Conservation (phyloP, 2,888 invertebrate genomes). For the Tethea ocularis region DNA sequence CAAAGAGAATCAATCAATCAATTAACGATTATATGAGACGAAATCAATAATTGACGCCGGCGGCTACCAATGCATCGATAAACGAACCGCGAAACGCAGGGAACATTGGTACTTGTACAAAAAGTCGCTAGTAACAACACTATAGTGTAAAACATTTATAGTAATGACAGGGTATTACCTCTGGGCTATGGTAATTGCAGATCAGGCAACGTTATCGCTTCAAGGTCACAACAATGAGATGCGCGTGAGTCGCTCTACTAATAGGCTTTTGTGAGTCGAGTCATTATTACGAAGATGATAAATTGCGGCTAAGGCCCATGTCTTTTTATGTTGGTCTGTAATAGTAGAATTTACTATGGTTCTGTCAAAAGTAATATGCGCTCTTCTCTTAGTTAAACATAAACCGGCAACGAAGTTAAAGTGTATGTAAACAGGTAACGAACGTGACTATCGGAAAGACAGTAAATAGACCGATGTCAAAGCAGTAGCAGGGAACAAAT, state of each 20-base stretch:
- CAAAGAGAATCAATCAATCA: conserved; percentile 4
- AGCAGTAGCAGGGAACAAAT: background rate
- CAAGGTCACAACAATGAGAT: conserved; percentile 48
- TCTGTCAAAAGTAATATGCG: background rate
- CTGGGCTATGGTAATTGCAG: conserved; percentile 31
- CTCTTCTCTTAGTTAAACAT: background rate
- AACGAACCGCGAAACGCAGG: conserved; percentile 36
- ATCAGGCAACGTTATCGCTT: conserved; percentile 37
- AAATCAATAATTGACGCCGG: background rate
- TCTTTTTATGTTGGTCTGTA: background rate
- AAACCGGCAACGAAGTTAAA: background rate
- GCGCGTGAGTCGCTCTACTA: conserved; percentile 35
- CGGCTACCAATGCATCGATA: background rate
- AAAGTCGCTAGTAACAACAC: conserved; percentile 29
- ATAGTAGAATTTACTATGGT: background rate
- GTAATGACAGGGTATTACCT: conserved; percentile 38
- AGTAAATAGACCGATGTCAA: background rate
- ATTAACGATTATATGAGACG: conserved; percentile 1
- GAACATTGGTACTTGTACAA: conserved; percentile 38
- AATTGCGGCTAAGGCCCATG: background rate
- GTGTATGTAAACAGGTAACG: conserved; percentile 1
- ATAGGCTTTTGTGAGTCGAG: conserved; percentile 20
- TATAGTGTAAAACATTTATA: conserved; percentile 39
- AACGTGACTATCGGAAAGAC: background rate
- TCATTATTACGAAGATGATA: conserved; percentile 20